Evolutionary conservation across 2,797 vertebrate genomes (phyloP), one percentile per base, ranked within the genome.

Genomic region (Ptychadena robeensis): DNA sequence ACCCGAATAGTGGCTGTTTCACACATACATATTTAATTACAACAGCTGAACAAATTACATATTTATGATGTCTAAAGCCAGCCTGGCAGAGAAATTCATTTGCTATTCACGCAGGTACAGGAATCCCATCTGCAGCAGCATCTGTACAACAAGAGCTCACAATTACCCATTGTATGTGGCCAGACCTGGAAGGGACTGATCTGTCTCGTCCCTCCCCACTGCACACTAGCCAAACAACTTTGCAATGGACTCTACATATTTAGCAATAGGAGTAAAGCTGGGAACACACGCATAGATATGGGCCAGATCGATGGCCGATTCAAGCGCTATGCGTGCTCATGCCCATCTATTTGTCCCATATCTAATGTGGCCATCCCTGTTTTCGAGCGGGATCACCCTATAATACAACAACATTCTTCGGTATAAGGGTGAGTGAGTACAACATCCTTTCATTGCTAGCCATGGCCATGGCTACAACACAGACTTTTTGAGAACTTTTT

Each of bases 31-130:
- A 97, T 98, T 98, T 98, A 96, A 98, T 97, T 95, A 94, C 93
- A 96, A 96, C 97, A 98, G 97, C 95, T 98, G 97, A 98, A 96
- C 96, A 96, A 96, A 98, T 98, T 96, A 97, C 95, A 98, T 97
- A 98, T 98, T 98, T 96, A 98, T 98, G 96, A 94, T 95, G 96
- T 95, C 95, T 94, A 95, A 96, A 95, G 95, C 31, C 94, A 93
- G 94, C 93, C 92, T 94, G 94, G 93, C 94, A 93, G 93, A 93
- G 94, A 91, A 92, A 93, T 93, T 95, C 96, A 96, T 97, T 96
- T 96, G 95, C 94, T 92, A 96, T 96, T 95, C 95, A 95, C 94
- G 95, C 96, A 97, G 96, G 96, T 97, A 97, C 93, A 94, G 93
- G 93, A 93, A 92, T 94, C 91, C 96, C 96, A 97, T 97, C 96